phyloP scores from a whole-genome alignment of 2,797 vertebrate species.

The Coendou prehensilis region DNA sequence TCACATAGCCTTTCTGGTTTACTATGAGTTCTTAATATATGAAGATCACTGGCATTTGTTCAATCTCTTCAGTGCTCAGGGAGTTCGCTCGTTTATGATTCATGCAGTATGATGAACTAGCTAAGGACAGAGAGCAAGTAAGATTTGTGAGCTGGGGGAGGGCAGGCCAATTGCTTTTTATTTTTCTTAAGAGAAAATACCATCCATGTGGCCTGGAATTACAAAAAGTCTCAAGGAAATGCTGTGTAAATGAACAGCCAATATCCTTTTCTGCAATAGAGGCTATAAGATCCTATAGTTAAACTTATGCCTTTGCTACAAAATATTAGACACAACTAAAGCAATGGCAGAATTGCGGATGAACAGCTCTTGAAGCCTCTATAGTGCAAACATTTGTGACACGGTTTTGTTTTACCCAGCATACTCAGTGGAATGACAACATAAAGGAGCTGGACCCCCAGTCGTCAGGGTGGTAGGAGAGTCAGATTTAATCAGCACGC shows the following conservation, averaged over 20 bases:
- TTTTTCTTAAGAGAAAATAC: constrained; percentile 35
- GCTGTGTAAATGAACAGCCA: not conserved
- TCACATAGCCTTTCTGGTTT: constrained; percentile 16
- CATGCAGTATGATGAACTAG: constrained; percentile 7
- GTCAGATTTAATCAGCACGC: constrained; percentile 12
- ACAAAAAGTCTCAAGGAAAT: constrained; percentile 21
- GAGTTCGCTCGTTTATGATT: constrained; percentile 37
- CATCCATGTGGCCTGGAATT: not conserved
- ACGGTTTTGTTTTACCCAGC: not conserved
- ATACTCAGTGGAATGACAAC: not conserved
- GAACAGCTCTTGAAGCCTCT: not conserved
- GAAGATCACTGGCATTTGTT: not conserved
- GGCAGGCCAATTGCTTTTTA: not conserved
- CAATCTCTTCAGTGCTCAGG: not conserved
- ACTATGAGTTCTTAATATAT: constrained; percentile 24
- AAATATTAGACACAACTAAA: constrained; percentile 24
- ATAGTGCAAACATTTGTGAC: not conserved
- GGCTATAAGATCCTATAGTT: not conserved
- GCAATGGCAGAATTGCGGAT: not conserved
- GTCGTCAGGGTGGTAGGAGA: not conserved
- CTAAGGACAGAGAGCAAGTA: constrained; percentile 13
- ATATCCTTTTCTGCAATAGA: not conserved
- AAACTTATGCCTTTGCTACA: constrained; percentile 23
- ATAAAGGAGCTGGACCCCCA: constrained; percentile 9
- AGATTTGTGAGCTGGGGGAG: not conserved